Percentiles rank a stretch among this genome's conserved stretches.
These are phyloP conservation scores for Acleris cristana DNA, from an alignment of 2,888 invertebrate genomes.

Conservation along the genomic window DNA sequence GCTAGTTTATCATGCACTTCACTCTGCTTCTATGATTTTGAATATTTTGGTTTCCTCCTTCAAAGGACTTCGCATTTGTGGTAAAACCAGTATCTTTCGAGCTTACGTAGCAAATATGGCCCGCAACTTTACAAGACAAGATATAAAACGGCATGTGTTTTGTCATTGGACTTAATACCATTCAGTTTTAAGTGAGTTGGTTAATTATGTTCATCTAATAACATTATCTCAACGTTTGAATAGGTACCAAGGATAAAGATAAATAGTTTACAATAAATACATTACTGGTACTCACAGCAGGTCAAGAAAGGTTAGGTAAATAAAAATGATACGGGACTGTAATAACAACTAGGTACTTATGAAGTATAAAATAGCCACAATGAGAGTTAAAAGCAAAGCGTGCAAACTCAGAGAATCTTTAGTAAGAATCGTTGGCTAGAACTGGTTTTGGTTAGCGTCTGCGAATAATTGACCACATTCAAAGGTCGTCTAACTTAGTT, in stretches of 20 bases:
- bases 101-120: background rate
- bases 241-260: slow-evolving; percentile 1
- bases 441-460: slow-evolving; percentile 10
- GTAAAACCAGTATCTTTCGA: background rate
- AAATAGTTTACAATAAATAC: background rate
- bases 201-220: background rate
- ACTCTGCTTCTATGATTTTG: background rate
- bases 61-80: background rate
- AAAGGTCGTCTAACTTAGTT: background rate
- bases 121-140: background rate
- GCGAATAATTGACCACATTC: background rate
- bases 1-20: slow-evolving; percentile 26
- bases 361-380: background rate
- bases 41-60: slow-evolving; percentile 4
- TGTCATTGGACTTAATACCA: no score
- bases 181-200: background rate
- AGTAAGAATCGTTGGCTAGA: background rate
- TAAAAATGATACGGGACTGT: slow-evolving; percentile 4
- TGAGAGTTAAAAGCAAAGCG: background rate
- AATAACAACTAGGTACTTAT: no score
- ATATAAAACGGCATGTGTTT: background rate
- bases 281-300: slow-evolving; percentile 16
- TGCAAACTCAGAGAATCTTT: no score
- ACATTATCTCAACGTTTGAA: background rate
- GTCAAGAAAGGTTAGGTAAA: slow-evolving; percentile 31